phyloP scores from a whole-genome alignment of 2,113 vertebrate genomes.

The Tupaia tana region DNA sequence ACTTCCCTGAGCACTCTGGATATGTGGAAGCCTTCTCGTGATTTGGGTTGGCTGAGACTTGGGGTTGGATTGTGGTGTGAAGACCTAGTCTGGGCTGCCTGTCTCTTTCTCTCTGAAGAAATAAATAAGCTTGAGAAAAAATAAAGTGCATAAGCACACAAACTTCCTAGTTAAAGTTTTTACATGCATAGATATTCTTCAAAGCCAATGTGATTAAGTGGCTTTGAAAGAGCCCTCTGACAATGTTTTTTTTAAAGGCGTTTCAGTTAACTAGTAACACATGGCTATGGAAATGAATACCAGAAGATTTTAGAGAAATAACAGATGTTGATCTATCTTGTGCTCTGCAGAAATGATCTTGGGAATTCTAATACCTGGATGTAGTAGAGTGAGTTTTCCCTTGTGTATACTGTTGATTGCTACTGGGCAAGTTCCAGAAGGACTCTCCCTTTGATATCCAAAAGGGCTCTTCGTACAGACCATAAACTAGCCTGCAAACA shows the following conservation, averaged over 20 bases:
- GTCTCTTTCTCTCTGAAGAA: no score
- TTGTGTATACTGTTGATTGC: background rate
- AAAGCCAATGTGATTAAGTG: background rate
- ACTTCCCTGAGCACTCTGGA: no score
- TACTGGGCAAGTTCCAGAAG: background rate
- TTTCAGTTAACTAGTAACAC: conserved; percentile 69
- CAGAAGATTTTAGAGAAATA: conserved; percentile 62
- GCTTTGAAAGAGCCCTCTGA: conserved; percentile 54
- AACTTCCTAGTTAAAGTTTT: conserved; percentile 57
- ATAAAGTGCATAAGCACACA: background rate
- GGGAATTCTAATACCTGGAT: background rate
- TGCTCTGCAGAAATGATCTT: conserved; percentile 15
- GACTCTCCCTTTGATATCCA: background rate
- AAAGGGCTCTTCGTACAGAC: background rate
- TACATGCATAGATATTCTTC: conserved; percentile 27
- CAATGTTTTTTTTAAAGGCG: conserved; percentile 19
- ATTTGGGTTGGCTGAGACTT: no score
- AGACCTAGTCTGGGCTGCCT: no score
- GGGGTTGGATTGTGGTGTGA: no score
- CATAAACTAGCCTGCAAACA: background rate
- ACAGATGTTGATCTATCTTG: conserved; percentile 52
- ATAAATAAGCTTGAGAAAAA: no score
- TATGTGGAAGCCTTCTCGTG: no score
- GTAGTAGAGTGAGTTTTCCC: background rate
- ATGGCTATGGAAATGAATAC: conserved; percentile 45